These are phyloP conservation scores for Hydrozoanthus tunicans DNA, from an alignment of 64 coral and sea anemone genomes.

Conservation along the genomic window DNA sequence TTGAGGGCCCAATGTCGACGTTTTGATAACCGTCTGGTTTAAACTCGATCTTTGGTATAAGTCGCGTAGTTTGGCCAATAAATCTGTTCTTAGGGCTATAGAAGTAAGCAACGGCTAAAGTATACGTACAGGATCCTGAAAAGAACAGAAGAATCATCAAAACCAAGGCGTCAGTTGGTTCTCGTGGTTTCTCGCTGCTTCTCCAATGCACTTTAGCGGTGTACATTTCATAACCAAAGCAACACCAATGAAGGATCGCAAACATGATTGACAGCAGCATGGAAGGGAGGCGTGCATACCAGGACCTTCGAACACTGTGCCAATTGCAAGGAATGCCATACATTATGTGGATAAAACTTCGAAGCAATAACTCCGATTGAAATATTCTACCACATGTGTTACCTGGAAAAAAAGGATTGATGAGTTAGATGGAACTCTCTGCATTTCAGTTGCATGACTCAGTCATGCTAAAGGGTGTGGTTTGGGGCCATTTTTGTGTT, in stretches of 20 bases:
- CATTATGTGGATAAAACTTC: constrained; percentile 30
- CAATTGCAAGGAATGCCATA: constrained; percentile 43
- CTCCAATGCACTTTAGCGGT: constrained; percentile 44
- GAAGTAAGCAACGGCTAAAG: constrained; percentile 9
- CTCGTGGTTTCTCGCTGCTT: constrained; percentile 20
- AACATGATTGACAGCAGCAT: constrained; percentile 33
- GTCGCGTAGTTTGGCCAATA: neutral
- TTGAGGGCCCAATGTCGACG: constrained; percentile 2
- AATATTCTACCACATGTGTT: neutral
- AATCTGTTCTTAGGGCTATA: constrained; percentile 32
- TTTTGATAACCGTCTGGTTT: constrained; percentile 28
- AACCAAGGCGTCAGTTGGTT: constrained; percentile 25
- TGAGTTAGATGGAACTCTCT: neutral
- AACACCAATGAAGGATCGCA: neutral
- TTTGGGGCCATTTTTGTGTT: no score
- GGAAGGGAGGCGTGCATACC: constrained; percentile 2
- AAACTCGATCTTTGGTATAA: constrained; percentile 20
- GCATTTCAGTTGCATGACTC: no score
- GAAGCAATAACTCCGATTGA: constrained; percentile 5
- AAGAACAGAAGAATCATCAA: constrained; percentile 45
- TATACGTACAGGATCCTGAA: constrained; percentile 23
- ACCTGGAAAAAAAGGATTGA: neutral
- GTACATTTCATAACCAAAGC: constrained; percentile 41
- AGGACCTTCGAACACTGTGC: neutral
- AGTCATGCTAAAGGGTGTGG: no score